Percentiles rank a stretch among this genome's conserved stretches.
These are phyloP conservation scores for Bhutanitis thaidina DNA, from an alignment of 2,888 invertebrate genomes.

Conservation along the genomic window DNA sequence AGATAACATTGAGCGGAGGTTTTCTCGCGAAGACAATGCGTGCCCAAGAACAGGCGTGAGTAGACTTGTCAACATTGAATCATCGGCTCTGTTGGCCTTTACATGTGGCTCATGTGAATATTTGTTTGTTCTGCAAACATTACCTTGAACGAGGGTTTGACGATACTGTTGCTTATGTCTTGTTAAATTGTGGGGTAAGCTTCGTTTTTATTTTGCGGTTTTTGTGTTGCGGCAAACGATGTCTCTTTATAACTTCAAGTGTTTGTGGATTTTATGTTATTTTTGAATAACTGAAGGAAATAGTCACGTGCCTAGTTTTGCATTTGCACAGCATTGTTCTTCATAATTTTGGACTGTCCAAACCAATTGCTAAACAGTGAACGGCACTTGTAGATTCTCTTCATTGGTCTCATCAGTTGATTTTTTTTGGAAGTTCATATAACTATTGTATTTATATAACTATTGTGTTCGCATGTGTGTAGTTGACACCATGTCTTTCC, in stretches of 20 bases:
- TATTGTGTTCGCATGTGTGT: too few relatives aligned
- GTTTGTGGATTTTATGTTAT: neutral
- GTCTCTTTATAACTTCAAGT: neutral
- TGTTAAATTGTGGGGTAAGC: slow-evolving; percentile 8
- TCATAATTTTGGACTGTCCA: too few relatives aligned
- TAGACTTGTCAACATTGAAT: slow-evolving; percentile 19
- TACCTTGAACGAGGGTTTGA: slow-evolving; percentile 8
- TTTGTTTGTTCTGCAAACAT: slow-evolving; percentile 14
- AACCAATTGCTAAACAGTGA: too few relatives aligned
- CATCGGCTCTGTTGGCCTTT: slow-evolving; percentile 14
- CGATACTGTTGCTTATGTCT: slow-evolving; percentile 3
- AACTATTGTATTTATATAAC: too few relatives aligned
- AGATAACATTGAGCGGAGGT: slow-evolving; percentile 18
- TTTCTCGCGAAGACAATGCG: slow-evolving; percentile 13
- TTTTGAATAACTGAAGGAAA: too few relatives aligned
- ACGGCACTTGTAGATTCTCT: too few relatives aligned
- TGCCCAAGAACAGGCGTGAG: neutral
- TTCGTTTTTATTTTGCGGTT: neutral
- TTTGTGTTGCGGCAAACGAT: too few relatives aligned
- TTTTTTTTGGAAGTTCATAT: too few relatives aligned
- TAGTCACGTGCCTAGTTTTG: too few relatives aligned
- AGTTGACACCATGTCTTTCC: too few relatives aligned
- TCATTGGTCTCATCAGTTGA: too few relatives aligned
- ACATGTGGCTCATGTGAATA: slow-evolving; percentile 14
- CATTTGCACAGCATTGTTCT: too few relatives aligned